Evolutionary conservation across 2,888 invertebrate genomes (phyloP).

Genomic region (Chydorus sphaericus): DNA sequence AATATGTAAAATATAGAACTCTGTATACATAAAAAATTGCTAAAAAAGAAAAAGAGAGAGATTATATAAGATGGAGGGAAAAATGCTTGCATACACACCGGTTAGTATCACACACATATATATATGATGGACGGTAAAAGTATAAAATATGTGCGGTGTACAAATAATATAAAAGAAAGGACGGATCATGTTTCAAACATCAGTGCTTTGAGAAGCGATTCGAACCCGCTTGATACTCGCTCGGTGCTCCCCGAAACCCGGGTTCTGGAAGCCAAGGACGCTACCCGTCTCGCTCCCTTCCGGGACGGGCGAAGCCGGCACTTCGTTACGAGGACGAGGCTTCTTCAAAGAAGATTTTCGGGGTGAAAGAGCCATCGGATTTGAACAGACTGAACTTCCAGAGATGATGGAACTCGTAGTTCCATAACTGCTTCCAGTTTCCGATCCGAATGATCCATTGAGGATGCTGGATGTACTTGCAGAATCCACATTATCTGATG

Average conservation of each 20-base stretch:
- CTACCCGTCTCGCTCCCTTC: conserved; percentile 8
- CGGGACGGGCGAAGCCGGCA: conserved; percentile 10
- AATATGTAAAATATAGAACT: not conserved
- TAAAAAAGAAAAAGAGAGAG: not conserved
- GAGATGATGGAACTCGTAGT: conserved; percentile 11
- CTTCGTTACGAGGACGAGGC: conserved; percentile 38
- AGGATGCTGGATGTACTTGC: conserved; percentile 8
- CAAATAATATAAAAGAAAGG: no score
- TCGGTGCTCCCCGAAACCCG: conserved; percentile 26
- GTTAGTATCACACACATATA: conserved; percentile 5
- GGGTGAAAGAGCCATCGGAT: conserved; percentile 31
- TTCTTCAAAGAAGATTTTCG: conserved; percentile 70
- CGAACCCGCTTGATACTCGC: conserved; percentile 82
- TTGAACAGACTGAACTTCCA: not conserved
- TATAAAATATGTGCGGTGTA: no score
- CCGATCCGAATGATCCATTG: conserved; percentile 14
- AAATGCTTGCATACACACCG: conserved; percentile 4
- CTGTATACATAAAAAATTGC: not conserved
- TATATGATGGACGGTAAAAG: not conserved
- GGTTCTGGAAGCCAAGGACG: conserved; percentile 6
- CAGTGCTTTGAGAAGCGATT: conserved; percentile 81
- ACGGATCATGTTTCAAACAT: conserved; percentile 51
- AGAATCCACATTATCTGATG: not conserved
- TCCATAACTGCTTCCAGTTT: conserved; percentile 1
- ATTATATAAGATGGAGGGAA: not conserved